These are phyloP conservation scores for Meteorus sp. DNA, from an alignment of 1,140 invertebrate species.

Conservation along the genomic window DNA sequence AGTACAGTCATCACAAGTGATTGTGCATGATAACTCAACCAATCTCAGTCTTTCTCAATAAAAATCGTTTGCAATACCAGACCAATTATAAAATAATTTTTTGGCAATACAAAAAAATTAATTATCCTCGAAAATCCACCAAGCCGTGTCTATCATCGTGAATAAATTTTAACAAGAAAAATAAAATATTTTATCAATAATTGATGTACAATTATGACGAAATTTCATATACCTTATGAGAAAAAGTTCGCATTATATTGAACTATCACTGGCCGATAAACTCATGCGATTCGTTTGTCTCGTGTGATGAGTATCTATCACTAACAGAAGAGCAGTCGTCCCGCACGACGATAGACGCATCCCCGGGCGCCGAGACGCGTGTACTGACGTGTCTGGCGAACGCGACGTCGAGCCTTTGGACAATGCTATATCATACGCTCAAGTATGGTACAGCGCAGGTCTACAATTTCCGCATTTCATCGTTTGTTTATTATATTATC, in stretches of 20 bases:
- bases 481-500: too few relatives aligned
- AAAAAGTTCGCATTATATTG: conserved; percentile 51
- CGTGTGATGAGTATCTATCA: conserved; percentile 1
- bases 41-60: too few relatives aligned
- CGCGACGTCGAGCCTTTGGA: conserved; percentile 42
- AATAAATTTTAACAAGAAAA: too few relatives aligned
- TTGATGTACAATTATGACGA: not conserved
- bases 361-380: conserved; percentile 55
- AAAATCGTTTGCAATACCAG: too few relatives aligned
- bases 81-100: too few relatives aligned
- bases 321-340: not conserved
- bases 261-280: not conserved
- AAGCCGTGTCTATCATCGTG: too few relatives aligned
- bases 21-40: too few relatives aligned
- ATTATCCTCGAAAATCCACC: too few relatives aligned
- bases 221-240: conserved; percentile 40
- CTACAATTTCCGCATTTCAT: conserved; percentile 28
- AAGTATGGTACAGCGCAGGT: conserved; percentile 49
- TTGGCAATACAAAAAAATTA: too few relatives aligned
- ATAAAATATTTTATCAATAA: not conserved
- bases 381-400: conserved; percentile 51
- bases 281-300: conserved; percentile 7
- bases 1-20: too few relatives aligned
- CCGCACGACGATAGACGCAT: conserved; percentile 42
- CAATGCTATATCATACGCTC: conserved; percentile 25